Evolutionary conservation across 92 coral and sea anemone species (phyloP), one percentile per base, ranked within the genome.

Genomic region (Porites evermanni): DNA sequence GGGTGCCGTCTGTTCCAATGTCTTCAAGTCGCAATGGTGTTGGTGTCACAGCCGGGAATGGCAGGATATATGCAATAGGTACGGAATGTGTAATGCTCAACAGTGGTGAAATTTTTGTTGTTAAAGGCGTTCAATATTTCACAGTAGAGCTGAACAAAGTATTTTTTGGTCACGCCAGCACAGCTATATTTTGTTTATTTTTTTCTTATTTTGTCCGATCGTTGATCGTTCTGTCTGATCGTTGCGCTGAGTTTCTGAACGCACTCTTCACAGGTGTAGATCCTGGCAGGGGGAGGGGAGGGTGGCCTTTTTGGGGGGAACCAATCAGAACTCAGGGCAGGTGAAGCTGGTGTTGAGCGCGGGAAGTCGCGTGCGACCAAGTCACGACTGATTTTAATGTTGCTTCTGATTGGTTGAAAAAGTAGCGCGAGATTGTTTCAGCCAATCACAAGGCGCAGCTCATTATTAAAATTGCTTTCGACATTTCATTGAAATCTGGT

Each of bases 1-100:
- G 99, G 99, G 99, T 97, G 4, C 99, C 98, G 8, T 97, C 99
- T 60, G 98, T 93, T 70, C 88, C 98, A 18, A 97, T 97, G 99
- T 94, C 98, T 13, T 89, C 98, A 1, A 97, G 99, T 73, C 95
- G 99, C 53, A 97, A 97, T 87, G 99, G 99, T 24, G 99, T 97
- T 1, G 99, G 99, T n/a, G 99, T 97, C 75, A 93, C 97, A 12
- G 91, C 95, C 9, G 99, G 96, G 7, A 94, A 86, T 91, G 99
- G 94, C 12, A 97, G 96, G 65, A 90, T 97, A 16, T 97, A 97
- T 76, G 99, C 99, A 19, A 89, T 97, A 88, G 99, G 99, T 97
- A 84, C 10, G 92, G 12, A 38, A 12, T 29, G 53, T 78, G 23
- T 18, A 54, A 12, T 18, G 61, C 60, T 56, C 47, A 38, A 38